Evolutionary conservation across 2,113 vertebrate genomes (phyloP), one percentile per base, ranked within the genome.

Genomic region (Mesembrinibis cayennensis): DNA sequence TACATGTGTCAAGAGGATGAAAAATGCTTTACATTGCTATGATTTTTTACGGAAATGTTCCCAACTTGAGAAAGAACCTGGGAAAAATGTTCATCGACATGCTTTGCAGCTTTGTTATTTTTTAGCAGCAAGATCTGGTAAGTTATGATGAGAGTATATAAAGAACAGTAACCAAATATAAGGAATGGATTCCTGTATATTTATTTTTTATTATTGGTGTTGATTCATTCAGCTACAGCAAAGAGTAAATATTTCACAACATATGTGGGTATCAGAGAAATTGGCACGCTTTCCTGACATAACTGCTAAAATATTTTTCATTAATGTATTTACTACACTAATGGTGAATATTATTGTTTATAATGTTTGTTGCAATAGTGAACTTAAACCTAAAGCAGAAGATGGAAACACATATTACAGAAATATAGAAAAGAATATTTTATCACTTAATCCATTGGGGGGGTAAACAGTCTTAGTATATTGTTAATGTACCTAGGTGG

Each of bases 41-140:
- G 1, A 66, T 21, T 59, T 52, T 79, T 88, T 96, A 36, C 53
- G 34, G 63, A 16, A 72, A 18, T 84, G 62, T 72, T 50, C 40
- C 52, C 63, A 93, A 9, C 74, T 69, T 65, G 82, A 83, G 40
- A 56, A 56, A 70, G 12, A 19, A 34, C 21, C 0, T 0, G 22
- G 42, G 12, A 49, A 80, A 38, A 5, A 53, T 12, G 16, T 73
- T 36, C 72, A 90, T 71, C 38, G 4, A 11, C 78, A 80, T 50
- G 78, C 87, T 8, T 29, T 96, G 63, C 90, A 95, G 55, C 69
- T 90, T 74, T 95, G 82, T 53, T 93, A 47, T 66, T 82, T 96
- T 87, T 62, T 95, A 87, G 95, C 82, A 42, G 62, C 87, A 81
- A 90, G 90, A 85, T 85, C 93, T 76, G 87, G 87, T 93, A 91